Conservation (phyloP, 2,113 vertebrate genomes). For the Lota lota region DNA sequence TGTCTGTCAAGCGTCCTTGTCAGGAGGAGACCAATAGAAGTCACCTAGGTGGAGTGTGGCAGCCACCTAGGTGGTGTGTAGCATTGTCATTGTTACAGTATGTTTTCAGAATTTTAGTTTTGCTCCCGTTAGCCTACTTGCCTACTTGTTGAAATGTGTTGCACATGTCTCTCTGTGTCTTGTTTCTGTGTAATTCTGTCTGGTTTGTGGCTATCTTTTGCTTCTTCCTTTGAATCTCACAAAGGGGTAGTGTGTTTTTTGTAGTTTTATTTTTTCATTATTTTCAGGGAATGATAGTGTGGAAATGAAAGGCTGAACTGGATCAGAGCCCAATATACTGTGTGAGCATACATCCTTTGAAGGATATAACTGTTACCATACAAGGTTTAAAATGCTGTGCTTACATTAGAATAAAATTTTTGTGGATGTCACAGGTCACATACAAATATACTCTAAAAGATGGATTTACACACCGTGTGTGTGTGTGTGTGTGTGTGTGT, state of each 20-base stretch:
- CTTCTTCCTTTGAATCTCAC: constrained; percentile 8
- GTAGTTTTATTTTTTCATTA: constrained; percentile 56
- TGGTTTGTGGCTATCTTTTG: background rate
- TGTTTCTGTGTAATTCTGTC: background rate
- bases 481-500: no score
- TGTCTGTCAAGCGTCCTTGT: no score
- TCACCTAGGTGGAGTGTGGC: no score
- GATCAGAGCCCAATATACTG: constrained; percentile 12
- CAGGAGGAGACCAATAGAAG: no score
- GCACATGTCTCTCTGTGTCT: background rate
- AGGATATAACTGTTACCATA: constrained; percentile 40
- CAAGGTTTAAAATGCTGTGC: constrained; percentile 12
- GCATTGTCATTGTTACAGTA: no score
- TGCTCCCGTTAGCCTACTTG: constrained; percentile 5
- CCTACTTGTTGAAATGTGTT: background rate
- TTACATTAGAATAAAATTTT: constrained; percentile 38
- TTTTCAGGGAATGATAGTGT: constrained; percentile 47
- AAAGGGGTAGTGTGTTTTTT: constrained; percentile 38
- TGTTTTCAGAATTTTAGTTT: background rate
- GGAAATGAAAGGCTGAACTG: constrained; percentile 22
- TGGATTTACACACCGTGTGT: no score
- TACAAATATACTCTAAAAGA: no score
- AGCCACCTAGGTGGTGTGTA: no score
- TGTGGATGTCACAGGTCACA: background rate
- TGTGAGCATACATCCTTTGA: background rate